Evolutionary conservation across 2,888 invertebrate species (phyloP), one percentile per base, ranked within the genome.

Genomic region (Chirona hameri): DNA sequence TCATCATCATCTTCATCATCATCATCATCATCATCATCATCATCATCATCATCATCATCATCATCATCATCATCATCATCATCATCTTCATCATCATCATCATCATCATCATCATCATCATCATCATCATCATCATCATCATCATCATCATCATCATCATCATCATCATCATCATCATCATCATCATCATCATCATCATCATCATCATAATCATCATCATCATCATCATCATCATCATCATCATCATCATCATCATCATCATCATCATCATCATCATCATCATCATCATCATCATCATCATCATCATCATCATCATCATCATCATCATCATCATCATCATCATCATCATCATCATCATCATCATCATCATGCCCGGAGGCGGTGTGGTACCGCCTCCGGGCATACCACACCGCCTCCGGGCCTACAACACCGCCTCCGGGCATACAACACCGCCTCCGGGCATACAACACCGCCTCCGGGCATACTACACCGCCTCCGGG

Each of bases 11-110:
- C 65, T 21, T 65, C n/a, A 65, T 65, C 65, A 65, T 65, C n/a
- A 65, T 65, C 65, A 65, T 65, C n/a, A 65, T 65, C 65, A 65
- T 65, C n/a, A 65, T 65, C 65, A 65, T 65, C n/a, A 65, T 65
- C 65, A 65, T 65, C n/a, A 65, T 65, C n/a, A 65, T 65, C 65
- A 65, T 65, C n/a, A 65, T 65, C 65, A 65, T 65, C n/a, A 65
- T 65, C 65, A 65, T 65, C n/a, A 65, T 65, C 65, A 65, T 65
- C n/a, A 65, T 65, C 65, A 65, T 65, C n/a, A 65, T 65, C 65
- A 65, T 65, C n/a, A 65, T 65, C 65, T 21, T 65, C n/a, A 65
- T 65, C 65, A 65, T 65, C n/a, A 65, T 65, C n/a, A 65, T 65
- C 65, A 65, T 65, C n/a, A 65, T 65, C 65, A 65, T 65, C n/a